These are phyloP conservation scores for Pemphredon lugubris DNA, from an alignment of 2,888 invertebrate species.

Conservation along the genomic window DNA sequence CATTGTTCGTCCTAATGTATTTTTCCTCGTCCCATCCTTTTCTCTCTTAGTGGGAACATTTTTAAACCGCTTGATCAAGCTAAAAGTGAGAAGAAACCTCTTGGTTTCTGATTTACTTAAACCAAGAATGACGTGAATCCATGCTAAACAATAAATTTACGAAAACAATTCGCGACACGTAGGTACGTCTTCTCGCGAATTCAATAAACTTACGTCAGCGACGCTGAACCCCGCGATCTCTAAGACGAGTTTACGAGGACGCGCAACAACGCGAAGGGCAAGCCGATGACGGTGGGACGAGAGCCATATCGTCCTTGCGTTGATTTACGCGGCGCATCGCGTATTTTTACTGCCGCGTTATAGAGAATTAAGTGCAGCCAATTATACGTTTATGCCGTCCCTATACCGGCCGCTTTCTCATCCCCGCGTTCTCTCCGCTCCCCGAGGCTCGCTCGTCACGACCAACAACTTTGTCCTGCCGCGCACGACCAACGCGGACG, in stretches of 20 bases:
- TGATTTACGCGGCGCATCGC: constrained; percentile 77
- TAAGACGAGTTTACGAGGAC: constrained; percentile 63
- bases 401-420: constrained; percentile 35
- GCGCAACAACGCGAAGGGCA: constrained; percentile 26
- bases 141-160: too few species aligned
- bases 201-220: too few species aligned
- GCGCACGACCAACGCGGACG: constrained; percentile 40
- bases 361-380: constrained; percentile 80
- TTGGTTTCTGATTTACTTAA: too few species aligned
- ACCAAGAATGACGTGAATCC: too few species aligned
- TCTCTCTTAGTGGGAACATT: too few species aligned
- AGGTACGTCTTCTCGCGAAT: constrained; percentile 19
- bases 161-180: too few species aligned
- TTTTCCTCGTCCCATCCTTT: too few species aligned
- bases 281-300: constrained; percentile 45
- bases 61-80: too few species aligned
- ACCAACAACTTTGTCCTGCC: constrained; percentile 17
- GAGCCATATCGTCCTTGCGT: constrained; percentile 76
- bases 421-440: constrained; percentile 6
- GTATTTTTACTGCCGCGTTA: constrained; percentile 79
- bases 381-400: constrained; percentile 78
- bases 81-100: too few species aligned
- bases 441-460: not conserved
- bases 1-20: too few species aligned
- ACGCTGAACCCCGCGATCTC: constrained; percentile 19